Conservation (phyloP, 2,888 invertebrate species). For the Tenthredo mesomela region DNA sequence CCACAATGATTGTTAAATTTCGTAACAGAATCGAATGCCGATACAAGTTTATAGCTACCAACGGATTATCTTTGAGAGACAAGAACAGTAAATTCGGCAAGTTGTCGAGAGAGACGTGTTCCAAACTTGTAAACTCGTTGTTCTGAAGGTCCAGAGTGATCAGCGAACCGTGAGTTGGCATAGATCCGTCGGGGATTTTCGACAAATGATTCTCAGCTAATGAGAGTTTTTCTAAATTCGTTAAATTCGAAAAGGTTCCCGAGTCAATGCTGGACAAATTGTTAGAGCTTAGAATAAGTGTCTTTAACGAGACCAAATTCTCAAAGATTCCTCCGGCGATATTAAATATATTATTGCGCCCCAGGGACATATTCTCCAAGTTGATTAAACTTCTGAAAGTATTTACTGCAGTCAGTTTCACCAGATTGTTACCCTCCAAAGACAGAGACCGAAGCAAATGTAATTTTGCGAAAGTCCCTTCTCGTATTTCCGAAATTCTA, state of each 20-base stretch:
- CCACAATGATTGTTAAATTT: not conserved
- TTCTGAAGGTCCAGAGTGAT: not conserved
- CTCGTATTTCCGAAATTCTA: conserved; percentile 58
- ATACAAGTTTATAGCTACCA: not conserved
- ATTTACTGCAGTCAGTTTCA: conserved; percentile 59
- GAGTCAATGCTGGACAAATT: conserved; percentile 61
- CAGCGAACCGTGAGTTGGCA: conserved; percentile 14
- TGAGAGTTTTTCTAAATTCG: conserved; percentile 1
- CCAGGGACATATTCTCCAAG: conserved; percentile 54
- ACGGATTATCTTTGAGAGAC: conserved; percentile 21
- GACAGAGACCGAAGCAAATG: conserved; percentile 61
- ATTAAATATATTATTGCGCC: conserved; percentile 38
- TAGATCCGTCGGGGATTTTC: conserved; percentile 13
- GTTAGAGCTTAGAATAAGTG: conserved; percentile 64
- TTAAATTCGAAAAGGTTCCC: conserved; percentile 56
- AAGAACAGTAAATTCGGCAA: not conserved
- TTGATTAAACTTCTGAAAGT: conserved; percentile 59
- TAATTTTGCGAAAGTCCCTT: conserved; percentile 61
- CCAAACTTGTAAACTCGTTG: not conserved
- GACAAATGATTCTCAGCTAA: conserved; percentile 7
- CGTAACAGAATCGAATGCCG: not conserved
- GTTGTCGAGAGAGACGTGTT: not conserved
- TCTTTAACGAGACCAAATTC: conserved; percentile 58
- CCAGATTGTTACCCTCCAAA: conserved; percentile 62
- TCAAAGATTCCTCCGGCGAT: conserved; percentile 16